Evolutionary conservation across 1,140 invertebrate species (phyloP).

Genomic region (Ips nitidus): DNA sequence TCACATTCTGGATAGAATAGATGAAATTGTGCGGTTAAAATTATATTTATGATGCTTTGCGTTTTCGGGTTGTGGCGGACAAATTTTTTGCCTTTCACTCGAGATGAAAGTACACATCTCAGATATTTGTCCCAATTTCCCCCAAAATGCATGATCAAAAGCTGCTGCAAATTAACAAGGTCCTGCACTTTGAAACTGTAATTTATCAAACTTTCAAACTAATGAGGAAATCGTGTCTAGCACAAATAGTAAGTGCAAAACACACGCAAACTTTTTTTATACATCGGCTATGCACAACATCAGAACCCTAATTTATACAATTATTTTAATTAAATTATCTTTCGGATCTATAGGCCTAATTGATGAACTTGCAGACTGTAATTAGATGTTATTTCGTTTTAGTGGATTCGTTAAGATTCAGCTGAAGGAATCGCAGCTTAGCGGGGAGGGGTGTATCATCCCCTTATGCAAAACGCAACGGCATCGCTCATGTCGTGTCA

Average conservation of each 20-base stretch:
- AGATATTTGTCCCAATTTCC: neutral
- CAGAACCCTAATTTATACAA: slow-evolving; percentile 8
- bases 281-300: neutral
- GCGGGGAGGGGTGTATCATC: no score
- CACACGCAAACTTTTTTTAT: slow-evolving; percentile 6
- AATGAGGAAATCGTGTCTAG: slow-evolving; percentile 10
- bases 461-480: no score
- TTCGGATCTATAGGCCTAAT: neutral
- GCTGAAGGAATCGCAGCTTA: no score
- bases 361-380: slow-evolving; percentile 2
- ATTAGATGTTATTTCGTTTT: no score
- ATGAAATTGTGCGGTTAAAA: slow-evolving; percentile 23
- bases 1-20: slow-evolving; percentile 12
- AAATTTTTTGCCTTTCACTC: no score
- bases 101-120: no score
- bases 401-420: no score
- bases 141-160: neutral
- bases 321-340: slow-evolving; percentile 8
- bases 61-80: no score
- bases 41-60: slow-evolving; percentile 15
- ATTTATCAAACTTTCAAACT: slow-evolving; percentile 14
- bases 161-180: neutral
- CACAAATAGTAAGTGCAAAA: slow-evolving; percentile 7
- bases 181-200: slow-evolving; percentile 8
- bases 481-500: neutral